Evolutionary conservation across 2,888 invertebrate species (phyloP).

Genomic region (Palloptera scutellata): DNA sequence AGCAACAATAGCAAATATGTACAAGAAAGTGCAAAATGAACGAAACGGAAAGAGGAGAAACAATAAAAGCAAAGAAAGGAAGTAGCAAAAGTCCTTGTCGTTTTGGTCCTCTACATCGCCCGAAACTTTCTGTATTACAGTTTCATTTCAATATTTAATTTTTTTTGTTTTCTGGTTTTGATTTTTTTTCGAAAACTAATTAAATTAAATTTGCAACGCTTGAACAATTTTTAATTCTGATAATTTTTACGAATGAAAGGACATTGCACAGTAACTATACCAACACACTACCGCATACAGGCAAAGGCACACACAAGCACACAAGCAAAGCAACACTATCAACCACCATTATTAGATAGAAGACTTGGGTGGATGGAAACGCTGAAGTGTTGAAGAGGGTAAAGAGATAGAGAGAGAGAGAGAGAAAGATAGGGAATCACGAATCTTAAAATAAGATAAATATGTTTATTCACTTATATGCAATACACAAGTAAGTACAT

Average conservation of each 20-base stretch:
- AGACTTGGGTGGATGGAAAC: too few species aligned
- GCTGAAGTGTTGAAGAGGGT: too few species aligned
- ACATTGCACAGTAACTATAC: neutral
- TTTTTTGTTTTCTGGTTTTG: too few species aligned
- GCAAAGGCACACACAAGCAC: too few species aligned
- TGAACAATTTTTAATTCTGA: slow-evolving; percentile 38
- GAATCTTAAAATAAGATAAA: too few species aligned
- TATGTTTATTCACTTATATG: too few species aligned
- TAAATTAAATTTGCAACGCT: slow-evolving; percentile 41
- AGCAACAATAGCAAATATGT: slow-evolving; percentile 5
- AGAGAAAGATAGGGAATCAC: too few species aligned
- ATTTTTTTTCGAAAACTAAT: slow-evolving; percentile 29
- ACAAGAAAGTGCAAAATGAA: slow-evolving; percentile 7
- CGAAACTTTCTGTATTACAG: neutral
- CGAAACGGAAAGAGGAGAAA: neutral
- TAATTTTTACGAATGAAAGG: slow-evolving; percentile 35
- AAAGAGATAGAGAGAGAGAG: too few species aligned
- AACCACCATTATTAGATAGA: too few species aligned
- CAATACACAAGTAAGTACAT: too few species aligned
- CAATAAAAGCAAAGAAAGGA: neutral
- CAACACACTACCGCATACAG: too few species aligned
- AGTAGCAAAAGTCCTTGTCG: neutral
- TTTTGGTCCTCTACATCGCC: neutral
- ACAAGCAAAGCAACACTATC: too few species aligned
- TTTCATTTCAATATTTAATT: neutral